phyloP scores from a whole-genome alignment of 2,888 invertebrate genomes.

The Leptarthrus brevirostris region DNA sequence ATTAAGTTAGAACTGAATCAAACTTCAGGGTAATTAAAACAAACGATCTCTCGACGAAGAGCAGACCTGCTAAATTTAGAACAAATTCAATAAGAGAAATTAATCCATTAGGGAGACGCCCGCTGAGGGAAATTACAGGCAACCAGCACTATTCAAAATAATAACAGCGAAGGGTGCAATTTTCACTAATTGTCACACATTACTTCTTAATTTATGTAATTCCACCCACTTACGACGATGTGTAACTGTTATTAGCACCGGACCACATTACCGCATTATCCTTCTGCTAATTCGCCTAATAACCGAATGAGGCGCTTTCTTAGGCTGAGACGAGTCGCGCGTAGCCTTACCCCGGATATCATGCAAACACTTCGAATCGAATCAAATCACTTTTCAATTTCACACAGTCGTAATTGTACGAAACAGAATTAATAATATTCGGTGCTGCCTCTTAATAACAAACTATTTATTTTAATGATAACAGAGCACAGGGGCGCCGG shows the following conservation, averaged over 20 bases:
- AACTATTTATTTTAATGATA: slow-evolving; percentile 26
- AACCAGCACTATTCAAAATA: not conserved
- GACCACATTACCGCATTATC: slow-evolving; percentile 38
- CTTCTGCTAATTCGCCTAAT: slow-evolving; percentile 38
- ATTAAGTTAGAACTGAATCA: not conserved
- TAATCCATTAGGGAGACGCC: slow-evolving; percentile 31
- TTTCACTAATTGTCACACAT: slow-evolving; percentile 46
- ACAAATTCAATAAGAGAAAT: not conserved
- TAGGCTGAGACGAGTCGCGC: not conserved
- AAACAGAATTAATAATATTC: slow-evolving; percentile 19
- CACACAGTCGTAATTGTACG: not conserved
- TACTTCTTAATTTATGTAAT: slow-evolving; percentile 46
- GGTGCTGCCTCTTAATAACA: slow-evolving; percentile 27
- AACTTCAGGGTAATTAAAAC: not conserved
- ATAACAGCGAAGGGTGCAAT: slow-evolving; percentile 14
- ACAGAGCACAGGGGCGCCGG: not conserved
- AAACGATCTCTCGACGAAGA: not conserved
- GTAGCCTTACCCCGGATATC: not conserved
- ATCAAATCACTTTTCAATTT: not conserved
- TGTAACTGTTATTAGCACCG: slow-evolving; percentile 47
- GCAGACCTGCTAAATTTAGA: not conserved
- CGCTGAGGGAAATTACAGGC: not conserved
- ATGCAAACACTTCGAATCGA: not conserved
- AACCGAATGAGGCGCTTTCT: slow-evolving; percentile 22
- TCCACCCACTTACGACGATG: slow-evolving; percentile 37